Base-by-base conservation (phyloP, 1,140 invertebrate species). In the Papilio glaucus region DNA sequence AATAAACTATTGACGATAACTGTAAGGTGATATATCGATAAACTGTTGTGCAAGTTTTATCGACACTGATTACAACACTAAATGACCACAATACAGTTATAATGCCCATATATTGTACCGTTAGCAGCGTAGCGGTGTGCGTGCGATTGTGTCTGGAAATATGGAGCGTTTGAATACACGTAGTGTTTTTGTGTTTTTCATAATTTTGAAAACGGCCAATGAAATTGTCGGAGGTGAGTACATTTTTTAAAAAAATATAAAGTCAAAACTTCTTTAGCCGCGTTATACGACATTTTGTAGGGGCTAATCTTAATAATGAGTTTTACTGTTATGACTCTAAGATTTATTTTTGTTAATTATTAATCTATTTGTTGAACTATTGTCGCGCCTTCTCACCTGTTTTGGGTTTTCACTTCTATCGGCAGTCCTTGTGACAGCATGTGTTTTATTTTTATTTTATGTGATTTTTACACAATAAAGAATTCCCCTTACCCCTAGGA, bases 11-110 rank as follows among this genome's bases (percentile, higher is more conserved):
- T 33, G n/a, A n/a, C 29, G 29, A 33, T 33, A 33, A 3, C 29
- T 33, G 6, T 33, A 33, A 33, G 2, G 2, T 33, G 6, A 45
- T 15, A 53, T 24, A 4, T 53, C 49, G 49, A 53, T 53, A 24
- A 53, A 53, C 9, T 24, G 24, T 53, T 53, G 49, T 53, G 49
- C 18, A 53, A 53, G 8, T 53, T 24, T 53, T 21, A 49, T 21
- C 49, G 21, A 10, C 10, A 9, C 6, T 33, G 29, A 33, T 33
- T 12, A 53, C 49, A 53, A 53, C 49, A 53, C 49, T 53, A 53
- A 53, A 24, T 53, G 18, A 24, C 9, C 21, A 53, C 9, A 24
- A 12, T 33, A 24, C 18, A 53, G 18, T 53, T 21, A 24, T 24
- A 33, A 4, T 24, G n/a, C n/a, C n/a, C n/a, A n/a, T n/a, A n/a